A percentile compares a stretch with the other conserved stretches of the same genome.
Evolutionary conservation across 2,113 vertebrate species (phyloP).

Genomic region (Prunella himalayana): DNA sequence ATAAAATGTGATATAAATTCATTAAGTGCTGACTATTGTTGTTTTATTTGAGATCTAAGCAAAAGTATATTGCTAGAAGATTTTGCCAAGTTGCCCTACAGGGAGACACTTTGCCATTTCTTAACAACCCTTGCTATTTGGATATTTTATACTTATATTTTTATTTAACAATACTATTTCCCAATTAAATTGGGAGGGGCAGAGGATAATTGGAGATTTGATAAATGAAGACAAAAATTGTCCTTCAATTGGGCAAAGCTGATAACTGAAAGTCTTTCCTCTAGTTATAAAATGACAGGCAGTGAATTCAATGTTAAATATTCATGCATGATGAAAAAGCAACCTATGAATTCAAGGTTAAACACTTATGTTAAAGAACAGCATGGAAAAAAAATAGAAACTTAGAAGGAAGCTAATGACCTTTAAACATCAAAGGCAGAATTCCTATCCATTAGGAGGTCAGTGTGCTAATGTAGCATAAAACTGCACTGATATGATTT

Average conservation of each 20-base stretch:
- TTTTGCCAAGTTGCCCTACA: neutral
- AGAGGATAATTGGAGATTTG: neutral
- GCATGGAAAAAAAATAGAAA: neutral
- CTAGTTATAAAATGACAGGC: neutral
- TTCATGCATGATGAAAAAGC: neutral
- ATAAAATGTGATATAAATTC: constrained; percentile 66
- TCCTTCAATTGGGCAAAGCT: neutral
- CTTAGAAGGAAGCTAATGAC: neutral
- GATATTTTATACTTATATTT: neutral
- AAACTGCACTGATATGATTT: neutral
- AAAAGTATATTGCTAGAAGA: constrained; percentile 30
- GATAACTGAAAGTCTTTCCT: neutral
- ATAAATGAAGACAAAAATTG: neutral
- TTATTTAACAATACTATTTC: neutral
- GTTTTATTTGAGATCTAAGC: constrained; percentile 48
- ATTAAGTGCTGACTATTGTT: constrained; percentile 58
- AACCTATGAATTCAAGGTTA: constrained; percentile 20
- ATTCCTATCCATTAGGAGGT: neutral
- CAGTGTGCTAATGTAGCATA: neutral
- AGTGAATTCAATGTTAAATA: neutral
- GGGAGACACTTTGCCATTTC: neutral
- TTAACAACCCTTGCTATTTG: neutral
- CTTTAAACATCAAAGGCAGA: constrained; percentile 22
- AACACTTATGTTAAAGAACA: neutral
- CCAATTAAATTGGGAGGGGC: neutral